phyloP scores from a whole-genome alignment of 2,797 vertebrate species.

The Peromyscus melanophrys region DNA sequence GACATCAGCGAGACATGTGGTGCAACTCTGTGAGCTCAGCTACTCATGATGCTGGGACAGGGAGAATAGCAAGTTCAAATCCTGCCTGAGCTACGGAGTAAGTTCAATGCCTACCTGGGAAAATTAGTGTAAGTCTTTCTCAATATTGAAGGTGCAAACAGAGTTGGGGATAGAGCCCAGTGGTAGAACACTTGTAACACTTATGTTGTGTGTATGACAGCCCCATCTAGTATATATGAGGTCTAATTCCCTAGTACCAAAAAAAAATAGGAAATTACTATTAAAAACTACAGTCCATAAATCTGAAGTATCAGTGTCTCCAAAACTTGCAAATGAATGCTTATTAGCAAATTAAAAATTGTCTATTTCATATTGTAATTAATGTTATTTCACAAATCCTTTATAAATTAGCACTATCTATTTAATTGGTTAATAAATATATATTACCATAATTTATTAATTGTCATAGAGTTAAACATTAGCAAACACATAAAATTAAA shows the following conservation, averaged over 20 bases:
- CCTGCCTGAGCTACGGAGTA: no score
- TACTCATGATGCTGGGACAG: neutral
- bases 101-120: neutral
- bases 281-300: neutral
- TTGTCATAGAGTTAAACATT: neutral
- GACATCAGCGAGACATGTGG: neutral
- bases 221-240: neutral
- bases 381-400: neutral
- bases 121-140: neutral
- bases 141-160: neutral
- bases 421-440: slow-evolving; percentile 31
- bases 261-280: neutral
- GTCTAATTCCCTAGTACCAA: neutral
- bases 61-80: neutral
- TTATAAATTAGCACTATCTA: neutral
- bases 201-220: neutral
- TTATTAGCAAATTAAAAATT: slow-evolving; percentile 2
- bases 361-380: neutral
- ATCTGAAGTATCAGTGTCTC: neutral
- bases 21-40: neutral
- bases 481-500: neutral
- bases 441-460: neutral
- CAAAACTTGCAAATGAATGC: slow-evolving; percentile 4
- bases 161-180: neutral
- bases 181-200: neutral